Percentiles rank a stretch among this genome's conserved stretches.
These are phyloP conservation scores for Scaptomyza pallida DNA, from an alignment of 1,140 invertebrate species.

Conservation along the genomic window DNA sequence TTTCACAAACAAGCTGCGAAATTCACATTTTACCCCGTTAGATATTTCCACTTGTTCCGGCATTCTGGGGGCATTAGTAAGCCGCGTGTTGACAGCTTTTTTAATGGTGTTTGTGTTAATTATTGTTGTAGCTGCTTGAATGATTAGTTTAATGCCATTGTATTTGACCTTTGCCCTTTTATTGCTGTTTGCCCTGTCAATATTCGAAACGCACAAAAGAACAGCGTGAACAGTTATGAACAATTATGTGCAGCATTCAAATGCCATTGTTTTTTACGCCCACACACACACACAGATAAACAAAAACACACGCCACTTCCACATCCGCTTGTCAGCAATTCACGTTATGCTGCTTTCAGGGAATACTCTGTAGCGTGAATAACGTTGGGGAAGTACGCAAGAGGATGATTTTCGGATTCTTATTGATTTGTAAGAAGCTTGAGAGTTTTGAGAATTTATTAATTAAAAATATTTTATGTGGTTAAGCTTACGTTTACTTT, in stretches of 20 bases:
- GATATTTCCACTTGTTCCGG: not conserved
- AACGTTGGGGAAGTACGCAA: not conserved
- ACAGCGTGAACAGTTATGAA: constrained; percentile 27
- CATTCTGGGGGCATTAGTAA: constrained; percentile 15
- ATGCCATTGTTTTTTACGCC: constrained; percentile 30
- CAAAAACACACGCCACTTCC: constrained; percentile 25
- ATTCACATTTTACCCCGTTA: constrained; percentile 7
- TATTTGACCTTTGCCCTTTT: constrained; percentile 15
- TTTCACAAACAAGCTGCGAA: constrained; percentile 32
- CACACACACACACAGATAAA: constrained; percentile 1
- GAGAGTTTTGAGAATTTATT: no score
- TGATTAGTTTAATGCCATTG: not conserved
- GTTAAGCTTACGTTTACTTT: no score
- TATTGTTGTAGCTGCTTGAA: constrained; percentile 5
- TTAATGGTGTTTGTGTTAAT: not conserved
- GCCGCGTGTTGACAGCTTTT: constrained; percentile 7
- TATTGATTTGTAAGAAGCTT: no score
- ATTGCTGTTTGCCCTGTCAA: constrained; percentile 12
- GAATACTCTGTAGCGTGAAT: constrained; percentile 20
- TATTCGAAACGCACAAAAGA: constrained; percentile 5
- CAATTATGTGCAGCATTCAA: constrained; percentile 37
- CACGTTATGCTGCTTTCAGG: constrained; percentile 17
- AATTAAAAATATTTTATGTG: no score
- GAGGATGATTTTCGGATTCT: no score
- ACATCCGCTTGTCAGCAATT: constrained; percentile 27